Conservation (phyloP, 30 jellyfish, hydroid and myxozoan genomes). For the Rhopilema esculentum region DNA sequence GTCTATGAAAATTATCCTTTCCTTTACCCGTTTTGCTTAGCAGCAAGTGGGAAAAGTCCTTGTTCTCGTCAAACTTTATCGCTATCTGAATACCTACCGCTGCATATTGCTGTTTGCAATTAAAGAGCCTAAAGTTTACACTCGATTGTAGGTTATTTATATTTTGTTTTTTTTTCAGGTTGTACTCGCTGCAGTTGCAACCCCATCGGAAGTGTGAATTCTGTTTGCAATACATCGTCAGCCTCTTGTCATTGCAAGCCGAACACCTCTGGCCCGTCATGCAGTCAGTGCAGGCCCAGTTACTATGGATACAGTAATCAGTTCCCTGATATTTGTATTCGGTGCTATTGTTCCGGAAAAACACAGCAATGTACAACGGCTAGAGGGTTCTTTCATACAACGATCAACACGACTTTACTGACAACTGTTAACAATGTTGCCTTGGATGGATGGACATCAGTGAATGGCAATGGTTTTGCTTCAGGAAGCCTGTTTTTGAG, state of each 20-base stretch:
- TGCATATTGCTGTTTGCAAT: no score
- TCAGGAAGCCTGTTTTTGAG: constrained; percentile 63
- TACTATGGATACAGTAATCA: constrained; percentile 83
- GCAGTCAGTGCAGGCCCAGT: constrained; percentile 86
- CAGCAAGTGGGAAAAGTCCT: no score
- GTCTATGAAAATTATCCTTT: no score
- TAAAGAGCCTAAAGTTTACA: no score
- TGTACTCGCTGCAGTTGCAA: constrained; percentile 80
- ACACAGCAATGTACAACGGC: constrained; percentile 85
- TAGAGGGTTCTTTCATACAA: constrained; percentile 65
- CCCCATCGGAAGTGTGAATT: constrained; percentile 80
- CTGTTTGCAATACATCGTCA: constrained; percentile 76
- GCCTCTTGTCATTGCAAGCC: constrained; percentile 88
- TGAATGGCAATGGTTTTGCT: constrained; percentile 57
- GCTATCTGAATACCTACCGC: no score
- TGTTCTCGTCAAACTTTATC: no score
- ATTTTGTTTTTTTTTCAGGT: constrained; percentile 49
- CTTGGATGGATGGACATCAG: constrained; percentile 88
- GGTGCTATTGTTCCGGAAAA: constrained; percentile 90
- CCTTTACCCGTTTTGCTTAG: no score
- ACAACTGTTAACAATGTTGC: constrained; percentile 59
- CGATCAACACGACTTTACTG: constrained; percentile 63
- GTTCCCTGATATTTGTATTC: constrained; percentile 81
- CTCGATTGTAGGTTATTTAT: neutral
- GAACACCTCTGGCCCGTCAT: constrained; percentile 65